Evolutionary conservation across 64 coral and sea anemone genomes (phyloP).

Genomic region (Pocillopora damicornis): DNA sequence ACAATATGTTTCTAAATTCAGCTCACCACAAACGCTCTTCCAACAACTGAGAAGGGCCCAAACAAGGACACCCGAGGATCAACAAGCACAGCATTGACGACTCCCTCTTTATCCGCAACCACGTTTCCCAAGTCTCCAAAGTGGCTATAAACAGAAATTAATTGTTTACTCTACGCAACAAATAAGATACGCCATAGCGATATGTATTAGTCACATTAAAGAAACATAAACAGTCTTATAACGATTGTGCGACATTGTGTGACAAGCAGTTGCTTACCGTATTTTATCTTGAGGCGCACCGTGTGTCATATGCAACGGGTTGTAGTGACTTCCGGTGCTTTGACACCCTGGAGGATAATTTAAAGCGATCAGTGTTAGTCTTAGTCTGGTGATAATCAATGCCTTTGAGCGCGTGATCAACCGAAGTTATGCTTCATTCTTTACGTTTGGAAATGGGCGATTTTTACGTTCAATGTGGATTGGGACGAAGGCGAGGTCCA

Average conservation of each 20-base stretch:
- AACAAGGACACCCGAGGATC: conserved; percentile 32
- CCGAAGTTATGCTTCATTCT: no score
- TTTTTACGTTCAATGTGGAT: no score
- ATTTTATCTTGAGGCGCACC: conserved; percentile 28
- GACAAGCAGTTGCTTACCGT: conserved; percentile 11
- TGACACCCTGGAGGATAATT: conserved; percentile 48
- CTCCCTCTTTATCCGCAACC: conserved; percentile 22
- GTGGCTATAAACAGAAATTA: conserved; percentile 31
- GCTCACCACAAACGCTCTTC: conserved; percentile 71
- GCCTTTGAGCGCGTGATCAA: no score
- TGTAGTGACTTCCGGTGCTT: conserved; percentile 80
- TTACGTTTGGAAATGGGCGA: no score
- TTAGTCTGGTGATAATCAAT: no score
- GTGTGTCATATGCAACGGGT: conserved; percentile 54
- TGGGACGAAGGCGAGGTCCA: no score
- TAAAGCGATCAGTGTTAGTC: no score
- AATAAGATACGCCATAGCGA: no score
- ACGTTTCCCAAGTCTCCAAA: conserved; percentile 75
- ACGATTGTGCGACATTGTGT: background rate
- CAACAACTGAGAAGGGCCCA: conserved; percentile 51
- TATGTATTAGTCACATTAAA: background rate
- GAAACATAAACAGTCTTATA: background rate
- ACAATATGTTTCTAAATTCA: background rate
- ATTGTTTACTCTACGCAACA: background rate
- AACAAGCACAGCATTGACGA: conserved; percentile 22